Conservation (phyloP, 2,888 invertebrate species). For the Willowsia nigromaculata region DNA sequence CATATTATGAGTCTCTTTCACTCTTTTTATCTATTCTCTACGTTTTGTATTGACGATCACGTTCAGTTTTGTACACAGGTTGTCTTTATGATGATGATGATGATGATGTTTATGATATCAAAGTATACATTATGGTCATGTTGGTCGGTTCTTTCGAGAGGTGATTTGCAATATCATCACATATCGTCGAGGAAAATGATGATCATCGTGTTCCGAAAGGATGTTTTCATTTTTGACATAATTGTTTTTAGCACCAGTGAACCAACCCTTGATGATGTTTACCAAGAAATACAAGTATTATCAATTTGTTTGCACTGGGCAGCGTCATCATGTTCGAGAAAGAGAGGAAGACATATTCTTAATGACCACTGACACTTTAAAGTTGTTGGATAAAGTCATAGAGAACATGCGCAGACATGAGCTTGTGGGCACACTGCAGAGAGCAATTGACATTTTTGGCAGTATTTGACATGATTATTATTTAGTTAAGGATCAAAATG, state of each 20-base stretch:
- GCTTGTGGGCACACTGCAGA: neutral
- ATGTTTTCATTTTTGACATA: conserved; percentile 29
- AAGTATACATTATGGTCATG: neutral
- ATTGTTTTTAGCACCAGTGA: conserved; percentile 12
- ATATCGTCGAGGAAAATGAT: neutral
- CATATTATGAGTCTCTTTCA: neutral
- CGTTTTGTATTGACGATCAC: neutral
- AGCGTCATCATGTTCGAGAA: neutral
- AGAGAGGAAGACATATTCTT: neutral
- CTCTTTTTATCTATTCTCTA: neutral
- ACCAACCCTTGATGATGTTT: neutral
- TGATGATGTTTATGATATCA: neutral
- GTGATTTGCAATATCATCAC: neutral
- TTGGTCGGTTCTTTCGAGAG: neutral
- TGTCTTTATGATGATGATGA: neutral
- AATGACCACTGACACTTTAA: conserved; percentile 7
- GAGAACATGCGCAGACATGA: neutral
- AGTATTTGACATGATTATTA: conserved; percentile 25
- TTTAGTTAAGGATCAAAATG: neutral
- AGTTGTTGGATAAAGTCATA: neutral
- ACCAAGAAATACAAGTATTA: neutral
- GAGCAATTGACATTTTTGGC: conserved; percentile 26
- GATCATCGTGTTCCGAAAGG: neutral
- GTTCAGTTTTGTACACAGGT: neutral
- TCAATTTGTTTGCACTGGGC: conserved; percentile 23